phyloP scores from a whole-genome alignment of 1,140 invertebrate species.

The Platyura marginata region DNA sequence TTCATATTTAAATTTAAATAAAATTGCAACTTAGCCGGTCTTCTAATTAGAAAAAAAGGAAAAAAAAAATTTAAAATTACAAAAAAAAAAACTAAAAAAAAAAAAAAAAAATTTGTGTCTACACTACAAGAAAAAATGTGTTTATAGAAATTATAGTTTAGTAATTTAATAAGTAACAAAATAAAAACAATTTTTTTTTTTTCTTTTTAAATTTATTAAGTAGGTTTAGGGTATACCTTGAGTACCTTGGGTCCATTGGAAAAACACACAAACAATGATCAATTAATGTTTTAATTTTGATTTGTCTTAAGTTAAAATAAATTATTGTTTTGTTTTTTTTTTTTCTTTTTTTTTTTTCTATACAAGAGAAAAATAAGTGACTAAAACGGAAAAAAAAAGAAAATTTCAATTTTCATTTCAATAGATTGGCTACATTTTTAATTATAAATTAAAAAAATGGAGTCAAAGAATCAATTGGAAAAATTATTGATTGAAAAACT shows the following conservation, averaged over 20 bases:
- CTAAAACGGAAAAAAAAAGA: no score
- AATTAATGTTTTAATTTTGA: no score
- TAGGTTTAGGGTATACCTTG: constrained; percentile 39
- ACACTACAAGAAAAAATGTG: neutral
- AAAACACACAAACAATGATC: constrained; percentile 28
- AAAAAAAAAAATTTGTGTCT: neutral
- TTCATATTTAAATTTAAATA: neutral
- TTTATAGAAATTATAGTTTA: neutral
- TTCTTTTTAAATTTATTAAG: constrained; percentile 3
- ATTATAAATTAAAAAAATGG: no score
- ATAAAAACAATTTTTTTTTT: neutral
- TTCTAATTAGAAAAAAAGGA: neutral
- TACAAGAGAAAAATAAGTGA: no score
- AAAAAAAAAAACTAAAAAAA: neutral
- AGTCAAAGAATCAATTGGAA: no score
- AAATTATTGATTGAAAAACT: no score
- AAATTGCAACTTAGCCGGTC: neutral
- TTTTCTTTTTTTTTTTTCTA: no score
- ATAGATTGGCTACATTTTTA: no score
- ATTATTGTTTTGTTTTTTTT: no score
- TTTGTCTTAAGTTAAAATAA: no score
- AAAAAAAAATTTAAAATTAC: neutral
- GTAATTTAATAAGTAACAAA: neutral
- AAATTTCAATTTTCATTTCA: no score
- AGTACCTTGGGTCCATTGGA: constrained; percentile 39